Base-by-base conservation (phyloP, 2,797 vertebrate species). In the Hoplostethus atlanticus region DNA sequence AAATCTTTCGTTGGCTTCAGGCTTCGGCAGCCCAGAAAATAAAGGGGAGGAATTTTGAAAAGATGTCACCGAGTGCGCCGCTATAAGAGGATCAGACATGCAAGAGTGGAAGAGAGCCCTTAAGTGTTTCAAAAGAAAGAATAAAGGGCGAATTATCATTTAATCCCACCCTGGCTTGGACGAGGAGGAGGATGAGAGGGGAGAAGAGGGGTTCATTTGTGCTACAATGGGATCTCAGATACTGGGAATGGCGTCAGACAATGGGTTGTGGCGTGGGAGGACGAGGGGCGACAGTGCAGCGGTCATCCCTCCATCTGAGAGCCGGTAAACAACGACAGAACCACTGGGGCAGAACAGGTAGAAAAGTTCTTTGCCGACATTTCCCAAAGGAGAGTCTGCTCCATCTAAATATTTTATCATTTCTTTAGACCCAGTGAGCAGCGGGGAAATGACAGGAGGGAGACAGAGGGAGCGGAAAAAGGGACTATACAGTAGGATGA, bases 31-130 rank as follows among this genome's bases (percentile, higher is more conserved):
- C 80, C 61, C 13, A 28, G 73, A 77, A 86, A 87, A 89, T 71
- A 81, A 86, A 87, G 51, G 59, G 68, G 16, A 76, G 57, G 68
- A 84, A 85, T 88, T 92, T 83, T 86, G 81, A 89, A 84, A 87
- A 86, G 84, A 90, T 82, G 83, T 87, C 89, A 83, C 86, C 68
- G 82, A 86, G 74, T 74, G 69, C 7, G 2, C 84, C 81, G 85
- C 78, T 83, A 85, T 93, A 94, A 94, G 92, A 91, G 92, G 93
- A 93, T 94, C 86, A 87, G 93, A 92, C 91, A 94, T 90, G 92
- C 92, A 90, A 87, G 87, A 92, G 84, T 88, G 92, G 88, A 92
- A 86, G 83, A 79, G 72, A 83, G 77, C 77, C 81, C 88, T 92
- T 91, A 84, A 89, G 79, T 80, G 70, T 90, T 87, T 79, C 87